Base-by-base conservation (phyloP, 2,888 invertebrate genomes). In the Spisula subtruncata region DNA sequence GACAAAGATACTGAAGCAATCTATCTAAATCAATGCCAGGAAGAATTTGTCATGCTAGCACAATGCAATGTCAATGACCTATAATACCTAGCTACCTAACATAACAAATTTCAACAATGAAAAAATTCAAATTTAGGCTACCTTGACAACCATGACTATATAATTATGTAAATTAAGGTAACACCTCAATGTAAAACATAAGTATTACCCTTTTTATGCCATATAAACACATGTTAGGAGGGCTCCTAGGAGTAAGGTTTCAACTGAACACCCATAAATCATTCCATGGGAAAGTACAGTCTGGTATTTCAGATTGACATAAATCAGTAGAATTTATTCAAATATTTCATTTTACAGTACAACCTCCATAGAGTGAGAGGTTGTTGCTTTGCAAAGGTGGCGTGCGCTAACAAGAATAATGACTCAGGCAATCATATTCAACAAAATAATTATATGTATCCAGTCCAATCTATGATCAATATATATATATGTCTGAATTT, bases 121-220 rank as follows among this genome's bases (percentile, higher is more conserved):
- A 32, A 75, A 75, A 75, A 25, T 71, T 71, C 25, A 71, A 71
- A 75, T 75, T 75, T 18, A n/a, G 29, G 32, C 75, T 25, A 35
- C 29, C 32, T 2, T 35, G 75, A 75, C 75, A 35, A 75, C 75
- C 75, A 32, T 14, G 16, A 75, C 12, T 18, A 75, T 66, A 66
- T 66, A 66, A 75, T 35, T 75, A 75, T 75, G 32, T 75, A 35
- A 32, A 75, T 75, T 75, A 75, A 75, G 12, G 32, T 75, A 75
- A 75, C 75, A 75, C 75, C 29, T 35, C 12, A 14, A 32, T 14
- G 35, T 25, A 32, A 75, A 75, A 75, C 75, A 14, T 32, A 75
- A n/a, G 51, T 25, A 25, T 66, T 25, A 8, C n/a, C 5, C 25
- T 20, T 75, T 25, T 75, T 75, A 75, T 32, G 35, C 32, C 75